Percentiles rank a stretch among this genome's conserved stretches.
phyloP scores from a whole-genome alignment of 2,888 invertebrate species.

The Alitta virens region DNA sequence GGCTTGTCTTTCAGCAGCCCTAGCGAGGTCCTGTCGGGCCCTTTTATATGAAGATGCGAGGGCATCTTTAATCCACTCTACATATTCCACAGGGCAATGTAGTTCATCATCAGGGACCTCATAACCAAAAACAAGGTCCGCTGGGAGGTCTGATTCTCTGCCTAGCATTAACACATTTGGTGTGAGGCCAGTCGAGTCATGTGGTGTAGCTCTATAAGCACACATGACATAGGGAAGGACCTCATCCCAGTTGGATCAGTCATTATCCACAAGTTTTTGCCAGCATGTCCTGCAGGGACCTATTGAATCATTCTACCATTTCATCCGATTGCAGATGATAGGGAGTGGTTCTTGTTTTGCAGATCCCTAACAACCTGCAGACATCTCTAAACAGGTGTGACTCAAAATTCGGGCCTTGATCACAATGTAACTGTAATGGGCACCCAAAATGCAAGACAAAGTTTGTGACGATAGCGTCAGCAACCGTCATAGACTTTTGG shows the following conservation, averaged over 20 bases:
- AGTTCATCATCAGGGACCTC: not conserved
- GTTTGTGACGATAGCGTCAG: slow-evolving; percentile 19
- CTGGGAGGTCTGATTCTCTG: not conserved
- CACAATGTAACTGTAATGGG: slow-evolving; percentile 25
- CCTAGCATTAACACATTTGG: slow-evolving; percentile 3
- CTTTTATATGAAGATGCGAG: too few relatives aligned
- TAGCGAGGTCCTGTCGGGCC: too few relatives aligned
- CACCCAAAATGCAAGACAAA: slow-evolving; percentile 25
- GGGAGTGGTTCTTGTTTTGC: too few relatives aligned
- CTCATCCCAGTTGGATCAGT: slow-evolving; percentile 11
- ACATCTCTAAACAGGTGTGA: too few relatives aligned
- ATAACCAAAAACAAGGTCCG: not conserved
- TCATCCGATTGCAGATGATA: too few relatives aligned
- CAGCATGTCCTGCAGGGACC: too few relatives aligned
- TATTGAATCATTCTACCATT: too few relatives aligned
- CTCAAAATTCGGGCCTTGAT: slow-evolving; percentile 23
- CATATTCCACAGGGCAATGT: not conserved
- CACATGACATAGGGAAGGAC: slow-evolving; percentile 8
- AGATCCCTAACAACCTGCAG: too few relatives aligned
- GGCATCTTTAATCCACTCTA: too few relatives aligned
- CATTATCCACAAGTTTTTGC: not conserved
- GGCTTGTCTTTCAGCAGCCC: too few relatives aligned
- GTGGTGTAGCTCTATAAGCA: slow-evolving; percentile 8
- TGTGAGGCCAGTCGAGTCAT: slow-evolving; percentile 3
- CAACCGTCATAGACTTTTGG: slow-evolving; percentile 26